Evolutionary conservation across 64 coral and sea anemone genomes (phyloP).

Genomic region (Actinia equina): DNA sequence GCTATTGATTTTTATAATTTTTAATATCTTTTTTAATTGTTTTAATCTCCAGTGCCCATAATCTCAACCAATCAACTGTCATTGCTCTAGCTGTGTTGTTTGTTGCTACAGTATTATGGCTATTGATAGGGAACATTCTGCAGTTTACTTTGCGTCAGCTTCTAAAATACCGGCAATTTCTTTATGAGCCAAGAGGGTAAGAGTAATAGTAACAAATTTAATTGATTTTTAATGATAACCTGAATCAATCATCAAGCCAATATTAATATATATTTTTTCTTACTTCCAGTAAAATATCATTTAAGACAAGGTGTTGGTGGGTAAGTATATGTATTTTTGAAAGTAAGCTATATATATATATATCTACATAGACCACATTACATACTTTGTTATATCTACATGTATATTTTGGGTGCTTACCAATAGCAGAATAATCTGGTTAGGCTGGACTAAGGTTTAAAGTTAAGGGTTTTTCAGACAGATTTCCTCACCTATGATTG

Average conservation of each 20-base stretch:
- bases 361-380: too few species aligned
- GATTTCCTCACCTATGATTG: too few species aligned
- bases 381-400: too few species aligned
- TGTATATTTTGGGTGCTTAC: too few species aligned
- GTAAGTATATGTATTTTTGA: conserved; percentile 41
- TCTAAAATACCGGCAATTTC: conserved; percentile 64
- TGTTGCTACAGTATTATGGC: conserved; percentile 86
- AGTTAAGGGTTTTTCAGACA: too few species aligned
- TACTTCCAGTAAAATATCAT: conserved; percentile 71
- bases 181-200: conserved; percentile 95
- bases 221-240: too few species aligned
- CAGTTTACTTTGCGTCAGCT: conserved; percentile 78
- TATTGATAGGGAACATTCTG: conserved; percentile 68
- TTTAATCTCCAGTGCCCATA: conserved; percentile 58
- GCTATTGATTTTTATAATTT: too few species aligned
- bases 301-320: conserved; percentile 85
- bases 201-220: not conserved
- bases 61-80: conserved; percentile 70
- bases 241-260: too few species aligned
- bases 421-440: too few species aligned
- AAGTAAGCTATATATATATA: too few species aligned
- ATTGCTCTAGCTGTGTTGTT: conserved; percentile 80
- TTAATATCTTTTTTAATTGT: not conserved
- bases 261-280: not conserved
- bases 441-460: too few species aligned